Evolutionary conservation across 2,113 vertebrate genomes (phyloP).

Genomic region (Phasianus colchicus): DNA sequence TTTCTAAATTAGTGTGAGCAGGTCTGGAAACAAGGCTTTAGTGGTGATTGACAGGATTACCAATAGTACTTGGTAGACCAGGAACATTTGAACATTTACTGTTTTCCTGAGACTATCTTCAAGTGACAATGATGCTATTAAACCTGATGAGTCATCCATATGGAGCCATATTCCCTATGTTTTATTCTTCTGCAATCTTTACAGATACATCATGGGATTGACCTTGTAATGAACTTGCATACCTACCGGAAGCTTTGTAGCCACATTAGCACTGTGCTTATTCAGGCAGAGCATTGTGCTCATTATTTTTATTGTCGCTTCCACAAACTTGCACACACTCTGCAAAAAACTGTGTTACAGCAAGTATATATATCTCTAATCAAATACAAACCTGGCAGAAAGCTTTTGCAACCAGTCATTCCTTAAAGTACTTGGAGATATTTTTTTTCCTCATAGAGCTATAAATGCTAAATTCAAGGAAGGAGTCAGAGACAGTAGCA

Average conservation of each 20-base stretch:
- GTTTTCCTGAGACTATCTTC: neutral
- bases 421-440: neutral
- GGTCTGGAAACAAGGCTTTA: neutral
- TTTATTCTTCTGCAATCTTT: neutral
- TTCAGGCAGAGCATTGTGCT: neutral
- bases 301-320: neutral
- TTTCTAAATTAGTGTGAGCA: neutral
- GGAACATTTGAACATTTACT: neutral
- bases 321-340: neutral
- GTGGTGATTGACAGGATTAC: neutral
- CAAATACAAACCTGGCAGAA: conserved; percentile 20
- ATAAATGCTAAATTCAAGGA: neutral
- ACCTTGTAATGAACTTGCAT: accelerated
- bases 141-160: neutral
- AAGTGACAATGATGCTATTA: neutral
- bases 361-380: neutral
- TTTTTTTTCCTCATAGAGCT: neutral
- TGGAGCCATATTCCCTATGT: neutral
- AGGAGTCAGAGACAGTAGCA: neutral
- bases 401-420: neutral
- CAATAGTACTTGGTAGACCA: neutral
- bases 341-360: neutral
- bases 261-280: neutral
- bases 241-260: neutral
- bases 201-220: neutral